Base-by-base conservation (phyloP, 2,797 vertebrate species). In the Catostomus latipinnis region DNA sequence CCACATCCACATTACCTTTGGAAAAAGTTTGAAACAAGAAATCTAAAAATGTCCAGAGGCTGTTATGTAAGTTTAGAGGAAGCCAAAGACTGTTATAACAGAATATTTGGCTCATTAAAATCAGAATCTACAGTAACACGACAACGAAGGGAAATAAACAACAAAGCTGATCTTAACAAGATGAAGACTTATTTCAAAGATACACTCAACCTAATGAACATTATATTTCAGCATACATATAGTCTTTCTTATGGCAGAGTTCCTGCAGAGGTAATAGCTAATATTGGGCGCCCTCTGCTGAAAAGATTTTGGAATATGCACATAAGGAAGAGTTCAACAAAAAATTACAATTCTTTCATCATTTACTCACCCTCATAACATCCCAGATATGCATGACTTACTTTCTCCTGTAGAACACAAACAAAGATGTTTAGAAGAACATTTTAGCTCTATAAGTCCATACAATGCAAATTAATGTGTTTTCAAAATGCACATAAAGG, bases 231-330 rank as follows among this genome's bases (percentile, higher is more conserved):
- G 16, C n/a, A 63, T 6, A 73, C 2, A 6, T 22, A 1, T 45
- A 14, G 12, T 62, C 6, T 16, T 57, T 72, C 34, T 46, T 10
- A 63, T 49, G 4, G 16, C n/a, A 52, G 8, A 65, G 22, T n/a
- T 16, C 4, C 6, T 45, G 12, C 2, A 70, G 12, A 56, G 56
- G 2, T 46, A 80, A 73, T 50, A 56, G 60, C 45, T 80, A 56
- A 69, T 73, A 45, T 43, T 60, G 22, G 18, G 60, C 60, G 62
- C 83, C 88, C 78, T 86, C 88, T 89, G 71, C 83, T 88, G 88
- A 82, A 6, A 14, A 16, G 8, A 49, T 7, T 66, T 48, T 11
- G 8, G 71, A 63, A 46, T 45, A 43, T 0, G 4, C 13, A 53
- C 13, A 34, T 52, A 2, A 60, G 9, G 34, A 34, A 34, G 2